Percentiles rank a stretch among this genome's conserved stretches.
Evolutionary conservation across 2,888 invertebrate species (phyloP).

Genomic region (Apamea epomidion): DNA sequence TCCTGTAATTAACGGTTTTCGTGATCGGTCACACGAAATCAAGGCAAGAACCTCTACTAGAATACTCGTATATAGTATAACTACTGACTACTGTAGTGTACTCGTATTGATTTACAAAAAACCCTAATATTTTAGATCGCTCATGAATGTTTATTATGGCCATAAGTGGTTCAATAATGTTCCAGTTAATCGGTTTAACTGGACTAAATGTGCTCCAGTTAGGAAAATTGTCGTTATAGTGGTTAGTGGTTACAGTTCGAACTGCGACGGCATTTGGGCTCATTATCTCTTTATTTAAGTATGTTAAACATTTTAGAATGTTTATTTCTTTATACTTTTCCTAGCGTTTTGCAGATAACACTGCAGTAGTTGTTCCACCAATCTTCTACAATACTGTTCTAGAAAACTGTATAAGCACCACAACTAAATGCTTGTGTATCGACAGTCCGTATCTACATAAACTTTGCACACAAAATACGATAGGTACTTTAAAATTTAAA

Average conservation of each 20-base stretch:
- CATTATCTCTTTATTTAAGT: not conserved
- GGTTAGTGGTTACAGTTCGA: not conserved
- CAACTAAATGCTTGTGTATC: not conserved
- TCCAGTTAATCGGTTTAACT: constrained; percentile 23
- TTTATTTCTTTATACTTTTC: not conserved
- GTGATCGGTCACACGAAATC: constrained; percentile 45
- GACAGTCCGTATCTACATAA: not conserved
- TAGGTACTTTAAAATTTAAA: constrained; percentile 2
- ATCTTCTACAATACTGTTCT: not conserved
- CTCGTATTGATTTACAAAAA: constrained; percentile 30
- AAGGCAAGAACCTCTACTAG: not conserved
- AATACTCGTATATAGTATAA: constrained; percentile 18
- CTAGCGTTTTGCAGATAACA: not conserved
- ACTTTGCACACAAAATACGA: not conserved
- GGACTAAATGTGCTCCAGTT: constrained; percentile 8
- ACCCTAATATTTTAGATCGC: not conserved
- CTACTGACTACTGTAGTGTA: too few relatives aligned
- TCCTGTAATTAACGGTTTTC: constrained; percentile 8
- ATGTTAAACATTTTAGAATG: not conserved
- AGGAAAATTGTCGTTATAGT: constrained; percentile 1
- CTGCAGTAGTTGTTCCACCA: not conserved
- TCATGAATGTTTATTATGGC: constrained; percentile 2
- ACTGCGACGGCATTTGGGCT: constrained; percentile 2
- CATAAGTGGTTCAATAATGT: constrained; percentile 13
- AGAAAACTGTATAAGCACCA: not conserved